Evolutionary conservation across 2,797 vertebrate genomes (phyloP).

Genomic region (Hipposideros larvatus): DNA sequence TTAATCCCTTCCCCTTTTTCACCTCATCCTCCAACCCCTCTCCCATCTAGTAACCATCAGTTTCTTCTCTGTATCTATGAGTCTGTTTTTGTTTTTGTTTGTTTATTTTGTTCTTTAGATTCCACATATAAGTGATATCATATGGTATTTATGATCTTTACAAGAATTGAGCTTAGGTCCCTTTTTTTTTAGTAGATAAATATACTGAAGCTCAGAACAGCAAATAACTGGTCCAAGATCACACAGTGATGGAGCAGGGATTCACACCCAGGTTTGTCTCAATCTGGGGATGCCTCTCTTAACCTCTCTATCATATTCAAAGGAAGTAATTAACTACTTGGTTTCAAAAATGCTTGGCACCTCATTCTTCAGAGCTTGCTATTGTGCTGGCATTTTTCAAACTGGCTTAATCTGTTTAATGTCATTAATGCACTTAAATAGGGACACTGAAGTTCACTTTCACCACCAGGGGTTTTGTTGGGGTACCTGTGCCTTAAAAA

Average conservation of each 20-base stretch:
- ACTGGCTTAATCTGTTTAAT: constrained; percentile 71
- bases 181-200: neutral
- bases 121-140: no score
- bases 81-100: no score
- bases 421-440: constrained; percentile 17
- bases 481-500: neutral
- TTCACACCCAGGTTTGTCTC: neutral
- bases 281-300: neutral
- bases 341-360: neutral
- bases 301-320: neutral
- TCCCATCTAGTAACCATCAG: no score
- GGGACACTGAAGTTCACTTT: neutral
- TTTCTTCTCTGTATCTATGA: no score
- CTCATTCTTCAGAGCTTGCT: constrained; percentile 31
- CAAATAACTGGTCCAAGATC: neutral
- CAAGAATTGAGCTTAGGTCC: neutral
- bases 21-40: no score
- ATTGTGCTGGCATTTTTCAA: constrained; percentile 74
- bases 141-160: neutral
- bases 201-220: neutral
- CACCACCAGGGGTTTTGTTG: constrained; percentile 1
- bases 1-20: no score
- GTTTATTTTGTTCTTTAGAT: no score
- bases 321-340: neutral
- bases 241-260: neutral